Percentiles rank a stretch among this genome's conserved stretches.
phyloP scores from a whole-genome alignment of 92 coral and sea anemone species.

The Zoanthus gigantus region DNA sequence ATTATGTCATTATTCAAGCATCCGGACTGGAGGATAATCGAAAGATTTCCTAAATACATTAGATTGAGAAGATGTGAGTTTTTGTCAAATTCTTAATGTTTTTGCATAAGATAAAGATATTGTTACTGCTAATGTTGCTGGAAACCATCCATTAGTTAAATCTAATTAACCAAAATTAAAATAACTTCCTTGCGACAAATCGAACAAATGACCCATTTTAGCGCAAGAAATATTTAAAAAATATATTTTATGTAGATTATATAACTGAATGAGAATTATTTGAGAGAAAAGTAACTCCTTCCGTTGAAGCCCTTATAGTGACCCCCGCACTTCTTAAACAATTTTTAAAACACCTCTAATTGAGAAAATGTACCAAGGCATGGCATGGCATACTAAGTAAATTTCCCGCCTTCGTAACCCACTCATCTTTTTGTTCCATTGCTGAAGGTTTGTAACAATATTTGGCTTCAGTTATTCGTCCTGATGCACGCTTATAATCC shows the following conservation, averaged over 20 bases:
- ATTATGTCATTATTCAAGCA: no score
- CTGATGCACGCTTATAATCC: not conserved
- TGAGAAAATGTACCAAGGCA: not conserved
- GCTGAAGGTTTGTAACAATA: not conserved
- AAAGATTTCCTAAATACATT: no score
- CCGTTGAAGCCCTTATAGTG: not conserved
- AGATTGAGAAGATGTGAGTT: no score
- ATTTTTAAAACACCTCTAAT: not conserved
- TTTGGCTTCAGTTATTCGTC: not conserved
- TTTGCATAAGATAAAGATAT: no score
- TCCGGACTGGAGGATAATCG: no score
- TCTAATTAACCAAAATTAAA: no score
- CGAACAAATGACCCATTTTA: no score
- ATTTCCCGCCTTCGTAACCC: not conserved
- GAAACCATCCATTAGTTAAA: no score
- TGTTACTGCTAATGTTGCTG: no score
- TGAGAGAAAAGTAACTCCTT: not conserved
- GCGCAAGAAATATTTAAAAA: not conserved
- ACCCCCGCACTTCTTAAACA: slow-evolving; percentile 5
- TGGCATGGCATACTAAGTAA: not conserved
- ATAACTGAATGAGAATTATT: not conserved
- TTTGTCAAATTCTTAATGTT: no score
- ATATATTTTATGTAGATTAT: not conserved
- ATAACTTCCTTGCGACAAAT: no score
- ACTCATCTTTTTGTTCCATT: not conserved